A percentile compares a stretch with the other conserved stretches of the same genome.
Conservation (phyloP, 1,140 invertebrate genomes). For the Cydia amplana region DNA sequence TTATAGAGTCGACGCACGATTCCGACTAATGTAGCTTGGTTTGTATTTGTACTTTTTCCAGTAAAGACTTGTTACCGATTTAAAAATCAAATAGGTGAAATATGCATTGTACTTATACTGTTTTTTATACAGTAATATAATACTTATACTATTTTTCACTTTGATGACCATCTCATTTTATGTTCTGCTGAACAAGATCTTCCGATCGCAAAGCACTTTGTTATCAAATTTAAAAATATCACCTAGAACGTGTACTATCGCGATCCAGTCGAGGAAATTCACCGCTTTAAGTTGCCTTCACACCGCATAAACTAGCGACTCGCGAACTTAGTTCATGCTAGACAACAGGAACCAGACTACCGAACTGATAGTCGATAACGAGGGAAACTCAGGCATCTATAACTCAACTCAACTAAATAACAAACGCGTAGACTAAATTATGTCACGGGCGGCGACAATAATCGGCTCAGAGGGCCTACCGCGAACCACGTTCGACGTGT, state of each 20-base stretch:
- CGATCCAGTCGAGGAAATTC: slow-evolving; percentile 15
- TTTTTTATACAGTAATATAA: background rate
- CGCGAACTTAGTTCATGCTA: slow-evolving; percentile 8
- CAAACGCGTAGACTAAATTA: background rate
- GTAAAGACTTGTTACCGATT: too few species aligned
- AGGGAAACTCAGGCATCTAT: background rate
- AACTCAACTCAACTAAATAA: slow-evolving; percentile 18
- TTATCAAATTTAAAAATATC: background rate
- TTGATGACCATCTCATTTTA: background rate
- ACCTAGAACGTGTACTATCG: slow-evolving; percentile 10
- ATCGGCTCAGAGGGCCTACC: too few species aligned
- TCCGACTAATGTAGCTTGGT: too few species aligned
- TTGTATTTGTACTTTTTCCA: too few species aligned
- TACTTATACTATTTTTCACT: background rate
- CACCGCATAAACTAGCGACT: background rate
- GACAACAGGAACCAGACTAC: slow-evolving; percentile 22
- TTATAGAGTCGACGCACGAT: too few species aligned
- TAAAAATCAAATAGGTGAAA: too few species aligned
- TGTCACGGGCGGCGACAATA: slow-evolving; percentile 13
- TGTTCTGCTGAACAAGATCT: background rate
- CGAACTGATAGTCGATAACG: slow-evolving; percentile 16
- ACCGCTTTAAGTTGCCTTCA: slow-evolving; percentile 19
- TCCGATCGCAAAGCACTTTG: background rate
- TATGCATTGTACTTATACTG: too few species aligned
- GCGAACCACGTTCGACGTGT: too few species aligned